Percentiles rank a stretch among this genome's conserved stretches.
phyloP scores from a whole-genome alignment of 2,113 vertebrate genomes.

The Misgurnus anguillicaudatus region DNA sequence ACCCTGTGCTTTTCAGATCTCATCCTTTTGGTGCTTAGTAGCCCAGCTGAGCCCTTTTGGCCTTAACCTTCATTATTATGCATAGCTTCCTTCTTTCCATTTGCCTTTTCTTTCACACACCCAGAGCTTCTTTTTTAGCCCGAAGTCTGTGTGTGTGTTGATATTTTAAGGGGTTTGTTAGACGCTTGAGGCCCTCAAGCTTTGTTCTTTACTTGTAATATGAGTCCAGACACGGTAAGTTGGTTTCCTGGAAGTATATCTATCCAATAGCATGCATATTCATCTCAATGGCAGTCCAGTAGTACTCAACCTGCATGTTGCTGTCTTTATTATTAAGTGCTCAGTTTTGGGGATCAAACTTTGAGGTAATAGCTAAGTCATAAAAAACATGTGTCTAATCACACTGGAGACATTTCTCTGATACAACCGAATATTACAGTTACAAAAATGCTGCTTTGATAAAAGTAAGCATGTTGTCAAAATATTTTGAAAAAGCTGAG shows the following conservation, averaged over 20 bases:
- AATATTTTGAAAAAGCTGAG: too few relatives aligned
- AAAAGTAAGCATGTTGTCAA: too few relatives aligned
- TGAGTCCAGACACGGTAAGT: not conserved
- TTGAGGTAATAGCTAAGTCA: too few relatives aligned
- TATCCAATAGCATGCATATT: too few relatives aligned
- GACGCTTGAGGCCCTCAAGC: not conserved
- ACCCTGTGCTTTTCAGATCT: constrained; percentile 30
- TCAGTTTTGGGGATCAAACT: too few relatives aligned
- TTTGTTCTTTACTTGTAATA: not conserved
- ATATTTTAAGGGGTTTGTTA: not conserved
- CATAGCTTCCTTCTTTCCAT: constrained; percentile 65
- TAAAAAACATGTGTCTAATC: too few relatives aligned
- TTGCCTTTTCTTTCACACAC: not conserved
- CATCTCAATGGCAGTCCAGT: too few relatives aligned
- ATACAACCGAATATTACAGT: too few relatives aligned
- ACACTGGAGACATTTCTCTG: too few relatives aligned
- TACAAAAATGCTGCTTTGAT: too few relatives aligned
- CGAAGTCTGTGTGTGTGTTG: constrained; percentile 10
- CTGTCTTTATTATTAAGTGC: too few relatives aligned
- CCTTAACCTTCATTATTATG: constrained; percentile 66
- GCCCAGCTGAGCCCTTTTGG: constrained; percentile 51
- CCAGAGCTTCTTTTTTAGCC: constrained; percentile 17
- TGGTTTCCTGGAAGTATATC: too few relatives aligned
- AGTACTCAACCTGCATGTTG: not conserved
- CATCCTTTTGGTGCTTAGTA: constrained; percentile 30